Conservation (phyloP, 2,888 invertebrate genomes). For the Leptura quadrifasciata region DNA sequence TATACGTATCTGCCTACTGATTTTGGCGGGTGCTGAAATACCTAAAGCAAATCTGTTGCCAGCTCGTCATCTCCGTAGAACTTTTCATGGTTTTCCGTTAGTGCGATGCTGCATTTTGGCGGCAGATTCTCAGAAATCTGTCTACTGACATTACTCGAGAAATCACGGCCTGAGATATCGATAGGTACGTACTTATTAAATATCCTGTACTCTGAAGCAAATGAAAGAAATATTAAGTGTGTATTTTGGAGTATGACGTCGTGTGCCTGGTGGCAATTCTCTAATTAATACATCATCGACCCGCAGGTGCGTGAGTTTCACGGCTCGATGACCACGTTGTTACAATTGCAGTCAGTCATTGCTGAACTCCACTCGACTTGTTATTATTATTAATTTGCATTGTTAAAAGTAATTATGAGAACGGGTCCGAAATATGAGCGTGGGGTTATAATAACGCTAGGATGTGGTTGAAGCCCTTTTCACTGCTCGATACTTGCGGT, state of each 20-base stretch:
- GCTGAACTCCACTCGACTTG: slow-evolving; percentile 53
- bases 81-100: too few relatives aligned
- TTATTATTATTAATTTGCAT: slow-evolving; percentile 62
- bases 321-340: slow-evolving; percentile 64
- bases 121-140: too few relatives aligned
- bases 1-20: too few relatives aligned
- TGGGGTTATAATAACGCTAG: slow-evolving; percentile 51
- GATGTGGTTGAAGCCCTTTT: slow-evolving; percentile 70
- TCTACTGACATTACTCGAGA: too few relatives aligned
- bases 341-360: slow-evolving; percentile 59
- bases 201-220: too few relatives aligned
- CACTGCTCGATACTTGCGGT: slow-evolving; percentile 63
- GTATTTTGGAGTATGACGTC: slow-evolving; percentile 35
- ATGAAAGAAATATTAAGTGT: neutral
- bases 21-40: too few relatives aligned
- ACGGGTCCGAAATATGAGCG: slow-evolving; percentile 40
- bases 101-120: too few relatives aligned
- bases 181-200: too few relatives aligned
- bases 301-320: slow-evolving; percentile 65
- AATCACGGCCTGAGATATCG: too few relatives aligned
- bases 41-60: too few relatives aligned
- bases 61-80: too few relatives aligned
- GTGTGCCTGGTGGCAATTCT: slow-evolving; percentile 62
- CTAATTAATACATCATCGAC: slow-evolving; percentile 63
- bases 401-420: slow-evolving; percentile 59